These are phyloP conservation scores for Ctenomys sociabilis DNA, from an alignment of 2,113 vertebrate genomes.

Conservation along the genomic window DNA sequence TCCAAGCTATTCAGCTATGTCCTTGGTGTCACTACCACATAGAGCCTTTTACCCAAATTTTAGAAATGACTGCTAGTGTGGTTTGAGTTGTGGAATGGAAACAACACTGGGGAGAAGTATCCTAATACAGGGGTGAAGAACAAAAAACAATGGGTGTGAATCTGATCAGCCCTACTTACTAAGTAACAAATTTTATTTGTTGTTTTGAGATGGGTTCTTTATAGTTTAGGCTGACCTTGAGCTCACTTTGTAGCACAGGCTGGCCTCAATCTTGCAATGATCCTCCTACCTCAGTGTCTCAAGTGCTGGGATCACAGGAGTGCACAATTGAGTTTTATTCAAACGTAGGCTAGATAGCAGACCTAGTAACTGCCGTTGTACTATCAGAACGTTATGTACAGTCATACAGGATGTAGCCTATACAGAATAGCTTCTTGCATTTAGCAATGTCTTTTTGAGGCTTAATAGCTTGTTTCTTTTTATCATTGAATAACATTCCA, in stretches of 20 bases:
- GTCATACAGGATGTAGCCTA: neutral
- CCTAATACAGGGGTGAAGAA: neutral
- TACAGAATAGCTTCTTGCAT: neutral
- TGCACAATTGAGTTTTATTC: neutral
- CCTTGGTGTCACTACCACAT: neutral
- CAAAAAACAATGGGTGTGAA: neutral
- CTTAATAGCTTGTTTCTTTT: no score
- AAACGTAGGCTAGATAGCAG: neutral
- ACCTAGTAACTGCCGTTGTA: neutral
- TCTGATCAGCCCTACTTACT: neutral
- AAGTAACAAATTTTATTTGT: neutral
- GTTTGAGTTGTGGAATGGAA: neutral
- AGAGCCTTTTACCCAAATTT: neutral
- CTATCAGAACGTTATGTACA: neutral
- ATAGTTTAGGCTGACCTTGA: neutral
- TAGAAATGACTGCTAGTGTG: neutral
- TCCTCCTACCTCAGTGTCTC: no score
- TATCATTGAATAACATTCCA: no score
- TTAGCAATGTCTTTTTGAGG: neutral
- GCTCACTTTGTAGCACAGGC: neutral
- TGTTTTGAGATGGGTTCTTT: neutral
- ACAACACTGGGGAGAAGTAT: neutral
- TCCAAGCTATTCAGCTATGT: neutral
- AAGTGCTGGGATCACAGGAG: neutral
- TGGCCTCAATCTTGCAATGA: neutral